These are phyloP conservation scores for Synergus gifuensis DNA, from an alignment of 2,888 invertebrate genomes.

Conservation along the genomic window DNA sequence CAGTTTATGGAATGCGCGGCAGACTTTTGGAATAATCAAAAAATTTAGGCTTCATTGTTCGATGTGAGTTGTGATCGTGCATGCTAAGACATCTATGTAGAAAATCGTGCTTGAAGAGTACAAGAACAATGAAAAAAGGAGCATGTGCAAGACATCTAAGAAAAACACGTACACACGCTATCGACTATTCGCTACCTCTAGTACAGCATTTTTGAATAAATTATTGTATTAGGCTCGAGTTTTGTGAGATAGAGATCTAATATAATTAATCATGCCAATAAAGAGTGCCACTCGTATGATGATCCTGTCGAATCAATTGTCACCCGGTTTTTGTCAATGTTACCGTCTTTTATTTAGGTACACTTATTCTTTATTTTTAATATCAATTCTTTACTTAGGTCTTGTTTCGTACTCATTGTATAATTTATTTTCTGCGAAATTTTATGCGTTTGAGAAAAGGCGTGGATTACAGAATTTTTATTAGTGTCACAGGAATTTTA, in stretches of 20 bases:
- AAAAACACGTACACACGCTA: constrained; percentile 73
- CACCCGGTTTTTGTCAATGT: not conserved
- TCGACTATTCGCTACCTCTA: constrained; percentile 69
- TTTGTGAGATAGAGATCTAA: constrained; percentile 60
- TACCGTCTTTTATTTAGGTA: not conserved
- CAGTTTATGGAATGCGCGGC: constrained; percentile 12
- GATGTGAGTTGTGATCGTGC: constrained; percentile 68
- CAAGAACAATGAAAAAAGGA: constrained; percentile 68
- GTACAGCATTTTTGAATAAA: constrained; percentile 40
- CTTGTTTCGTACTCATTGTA: not conserved
- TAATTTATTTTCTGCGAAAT: not conserved
- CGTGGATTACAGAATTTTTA: not conserved
- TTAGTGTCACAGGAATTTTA: constrained; percentile 1
- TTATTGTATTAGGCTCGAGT: constrained; percentile 56
- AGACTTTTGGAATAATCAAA: constrained; percentile 40
- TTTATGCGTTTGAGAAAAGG: not conserved
- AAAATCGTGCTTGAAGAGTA: constrained; percentile 62
- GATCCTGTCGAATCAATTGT: constrained; percentile 50
- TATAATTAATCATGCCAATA: constrained; percentile 66
- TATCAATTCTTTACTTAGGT: not conserved
- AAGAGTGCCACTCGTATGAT: constrained; percentile 51
- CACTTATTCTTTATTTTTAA: not conserved
- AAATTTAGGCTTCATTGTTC: constrained; percentile 37
- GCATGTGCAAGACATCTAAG: constrained; percentile 76
- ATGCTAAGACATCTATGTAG: constrained; percentile 76